Evolutionary conservation across 2,113 vertebrate species (phyloP).

Genomic region (Dromaius novaehollandiae): DNA sequence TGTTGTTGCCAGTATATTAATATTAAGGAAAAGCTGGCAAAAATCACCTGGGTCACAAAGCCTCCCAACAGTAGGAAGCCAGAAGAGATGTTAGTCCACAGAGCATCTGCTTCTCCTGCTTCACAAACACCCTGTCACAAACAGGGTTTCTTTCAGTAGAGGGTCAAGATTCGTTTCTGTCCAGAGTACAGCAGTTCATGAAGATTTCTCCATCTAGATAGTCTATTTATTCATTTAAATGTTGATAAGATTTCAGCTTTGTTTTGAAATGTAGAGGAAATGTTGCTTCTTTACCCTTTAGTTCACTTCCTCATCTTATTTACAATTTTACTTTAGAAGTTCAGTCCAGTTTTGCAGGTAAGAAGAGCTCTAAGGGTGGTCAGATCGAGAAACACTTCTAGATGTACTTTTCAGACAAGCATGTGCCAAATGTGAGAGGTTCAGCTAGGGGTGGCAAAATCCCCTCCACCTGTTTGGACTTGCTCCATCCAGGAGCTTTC

Average conservation of each 20-base stretch:
- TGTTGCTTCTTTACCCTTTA: not conserved
- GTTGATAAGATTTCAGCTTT: slow-evolving; percentile 24
- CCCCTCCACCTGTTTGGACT: not conserved
- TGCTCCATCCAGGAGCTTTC: not conserved
- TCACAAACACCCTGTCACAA: not conserved
- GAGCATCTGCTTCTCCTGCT: not conserved
- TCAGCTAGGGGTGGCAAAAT: not conserved
- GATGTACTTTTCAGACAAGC: not conserved
- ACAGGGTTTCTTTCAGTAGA: not conserved
- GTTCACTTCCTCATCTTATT: not conserved
- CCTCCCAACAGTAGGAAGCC: not conserved
- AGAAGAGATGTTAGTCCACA: not conserved
- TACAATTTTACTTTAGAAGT: not conserved
- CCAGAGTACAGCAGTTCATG: not conserved
- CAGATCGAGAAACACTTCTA: not conserved
- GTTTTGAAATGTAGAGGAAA: not conserved
- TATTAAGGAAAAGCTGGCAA: not conserved
- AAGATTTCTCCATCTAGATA: not conserved
- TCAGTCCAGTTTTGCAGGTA: not conserved
- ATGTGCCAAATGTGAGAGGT: not conserved
- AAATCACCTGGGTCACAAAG: not conserved
- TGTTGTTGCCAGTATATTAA: not conserved
- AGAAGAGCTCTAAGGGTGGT: not conserved
- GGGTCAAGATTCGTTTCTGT: slow-evolving; percentile 28
- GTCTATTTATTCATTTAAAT: slow-evolving; percentile 37